Percentiles rank a stretch among this genome's conserved stretches.
phyloP scores from a whole-genome alignment of 2,797 vertebrate genomes.

The Notoglanidium macrostoma region DNA sequence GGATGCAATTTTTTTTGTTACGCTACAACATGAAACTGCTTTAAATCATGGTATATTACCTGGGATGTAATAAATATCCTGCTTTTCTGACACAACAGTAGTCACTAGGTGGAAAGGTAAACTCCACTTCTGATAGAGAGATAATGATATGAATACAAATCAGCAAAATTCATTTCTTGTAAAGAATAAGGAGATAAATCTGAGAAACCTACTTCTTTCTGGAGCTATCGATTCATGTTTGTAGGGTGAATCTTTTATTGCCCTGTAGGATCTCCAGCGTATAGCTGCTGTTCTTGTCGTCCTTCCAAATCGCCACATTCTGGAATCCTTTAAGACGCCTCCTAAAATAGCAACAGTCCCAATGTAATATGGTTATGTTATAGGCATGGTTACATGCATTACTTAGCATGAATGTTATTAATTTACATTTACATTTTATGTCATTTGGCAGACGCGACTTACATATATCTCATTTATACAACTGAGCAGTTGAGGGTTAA shows the following conservation, averaged over 20 bases:
- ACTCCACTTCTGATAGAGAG: not conserved
- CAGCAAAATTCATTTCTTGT: not conserved
- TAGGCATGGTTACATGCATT: not conserved
- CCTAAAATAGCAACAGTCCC: conserved; percentile 12
- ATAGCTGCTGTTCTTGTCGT: conserved; percentile 29
- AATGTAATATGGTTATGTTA: not conserved
- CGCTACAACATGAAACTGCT: not conserved
- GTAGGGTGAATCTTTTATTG: conserved; percentile 9
- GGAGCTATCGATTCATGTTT: conserved; percentile 26
- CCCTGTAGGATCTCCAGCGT: conserved; percentile 41
- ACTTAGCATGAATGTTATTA: not conserved
- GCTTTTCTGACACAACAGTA: conserved; percentile 4
- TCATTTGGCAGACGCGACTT: too few species aligned
- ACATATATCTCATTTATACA: too few species aligned
- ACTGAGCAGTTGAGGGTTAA: too few species aligned
- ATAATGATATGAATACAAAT: not conserved
- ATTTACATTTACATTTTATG: too few species aligned
- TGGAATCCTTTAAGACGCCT: conserved; percentile 17
- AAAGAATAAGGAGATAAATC: not conserved
- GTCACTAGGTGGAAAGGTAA: not conserved
- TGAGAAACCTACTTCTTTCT: not conserved
- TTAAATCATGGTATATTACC: conserved; percentile 16
- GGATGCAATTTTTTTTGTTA: not conserved
- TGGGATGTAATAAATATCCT: not conserved
- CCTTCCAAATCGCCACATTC: conserved; percentile 55